Percentiles rank a stretch among this genome's conserved stretches.
Evolutionary conservation across 2,888 invertebrate genomes (phyloP).

Genomic region (Scrobipalpa costella): DNA sequence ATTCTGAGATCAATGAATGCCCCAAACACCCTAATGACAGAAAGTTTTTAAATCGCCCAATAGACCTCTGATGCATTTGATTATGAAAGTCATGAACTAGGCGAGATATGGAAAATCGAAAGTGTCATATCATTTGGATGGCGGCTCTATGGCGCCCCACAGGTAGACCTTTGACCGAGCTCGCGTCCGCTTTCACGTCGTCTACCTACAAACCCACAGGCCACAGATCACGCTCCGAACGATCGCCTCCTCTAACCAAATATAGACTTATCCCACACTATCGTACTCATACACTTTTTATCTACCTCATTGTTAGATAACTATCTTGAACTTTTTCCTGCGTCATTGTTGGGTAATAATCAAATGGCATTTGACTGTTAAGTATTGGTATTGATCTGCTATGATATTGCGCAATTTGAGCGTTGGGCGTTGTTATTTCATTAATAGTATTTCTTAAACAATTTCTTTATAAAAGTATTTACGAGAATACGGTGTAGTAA

Average conservation of each 20-base stretch:
- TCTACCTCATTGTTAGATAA: slow-evolving; percentile 7
- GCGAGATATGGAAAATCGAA: slow-evolving; percentile 23
- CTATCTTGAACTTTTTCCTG: slow-evolving; percentile 13
- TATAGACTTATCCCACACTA: slow-evolving; percentile 36
- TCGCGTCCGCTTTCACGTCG: slow-evolving; percentile 51
- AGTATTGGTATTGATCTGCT: slow-evolving; percentile 3
- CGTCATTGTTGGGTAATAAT: slow-evolving; percentile 15
- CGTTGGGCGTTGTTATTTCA: background rate
- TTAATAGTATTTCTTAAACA: background rate
- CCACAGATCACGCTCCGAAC: slow-evolving; percentile 43
- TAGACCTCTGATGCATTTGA: background rate
- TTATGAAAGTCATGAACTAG: background rate
- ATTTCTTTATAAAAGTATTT: background rate
- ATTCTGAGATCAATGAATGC: background rate
- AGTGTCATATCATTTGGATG: slow-evolving; percentile 25
- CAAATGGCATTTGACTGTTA: slow-evolving; percentile 5
- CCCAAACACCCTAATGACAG: background rate
- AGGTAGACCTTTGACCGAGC: slow-evolving; percentile 57
- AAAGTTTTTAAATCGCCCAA: background rate
- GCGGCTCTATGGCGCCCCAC: slow-evolving; percentile 33
- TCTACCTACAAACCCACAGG: slow-evolving; percentile 32
- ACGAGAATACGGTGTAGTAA: no score
- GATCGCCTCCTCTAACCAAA: slow-evolving; percentile 44
- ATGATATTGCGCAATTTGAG: background rate
- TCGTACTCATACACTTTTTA: background rate